A percentile compares a stretch with the other conserved stretches of the same genome.
Evolutionary conservation across 2,113 vertebrate species (phyloP).

Genomic region (Pristiophorus japonicus): DNA sequence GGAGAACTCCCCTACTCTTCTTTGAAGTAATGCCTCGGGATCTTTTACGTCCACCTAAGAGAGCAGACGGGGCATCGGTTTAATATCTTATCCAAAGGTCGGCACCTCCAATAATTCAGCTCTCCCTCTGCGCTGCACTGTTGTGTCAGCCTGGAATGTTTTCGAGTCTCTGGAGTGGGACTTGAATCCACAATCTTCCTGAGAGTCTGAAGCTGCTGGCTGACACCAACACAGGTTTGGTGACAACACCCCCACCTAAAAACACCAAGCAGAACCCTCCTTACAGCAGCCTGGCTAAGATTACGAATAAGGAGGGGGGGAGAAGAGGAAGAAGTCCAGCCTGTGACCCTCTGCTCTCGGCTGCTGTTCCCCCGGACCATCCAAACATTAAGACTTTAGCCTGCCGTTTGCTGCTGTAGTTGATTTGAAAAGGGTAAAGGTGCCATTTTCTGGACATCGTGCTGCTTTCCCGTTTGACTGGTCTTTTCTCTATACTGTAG

Average conservation of each 20-base stretch:
- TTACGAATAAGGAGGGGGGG: neutral
- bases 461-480: neutral
- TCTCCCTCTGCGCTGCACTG: neutral
- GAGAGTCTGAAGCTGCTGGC: neutral
- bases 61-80: neutral
- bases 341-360: neutral
- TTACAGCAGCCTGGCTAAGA: neutral
- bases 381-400: neutral
- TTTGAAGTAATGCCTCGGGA: neutral
- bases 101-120: neutral
- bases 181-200: neutral
- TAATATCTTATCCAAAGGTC: neutral
- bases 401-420: neutral
- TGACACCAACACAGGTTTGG: neutral
- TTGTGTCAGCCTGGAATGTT: neutral
- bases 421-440: neutral
- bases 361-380: neutral
- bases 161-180: neutral
- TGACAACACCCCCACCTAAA: neutral
- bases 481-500: constrained; percentile 48
- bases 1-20: neutral
- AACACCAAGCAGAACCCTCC: neutral
- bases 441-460: neutral
- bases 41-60: neutral
- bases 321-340: neutral